phyloP scores from a whole-genome alignment of 2,113 vertebrate genomes.

The Morone chrysops region DNA sequence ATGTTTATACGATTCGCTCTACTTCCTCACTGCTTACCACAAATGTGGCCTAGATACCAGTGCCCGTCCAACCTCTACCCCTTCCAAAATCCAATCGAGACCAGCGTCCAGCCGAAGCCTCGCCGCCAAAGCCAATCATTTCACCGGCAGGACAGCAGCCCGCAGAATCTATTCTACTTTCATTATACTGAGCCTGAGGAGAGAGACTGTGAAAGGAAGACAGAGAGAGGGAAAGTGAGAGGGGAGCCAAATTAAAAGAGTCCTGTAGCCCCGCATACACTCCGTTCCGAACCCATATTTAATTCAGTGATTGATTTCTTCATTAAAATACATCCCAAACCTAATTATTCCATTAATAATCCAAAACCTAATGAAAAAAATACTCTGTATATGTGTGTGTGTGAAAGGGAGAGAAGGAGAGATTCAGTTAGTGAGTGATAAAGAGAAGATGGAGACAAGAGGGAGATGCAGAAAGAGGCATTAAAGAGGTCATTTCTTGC shows the following conservation, averaged over 20 bases:
- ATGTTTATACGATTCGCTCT: constrained; percentile 6
- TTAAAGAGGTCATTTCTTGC: constrained; percentile 12
- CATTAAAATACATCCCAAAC: constrained; percentile 80
- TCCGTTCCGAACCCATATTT: constrained; percentile 67
- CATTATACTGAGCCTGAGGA: constrained; percentile 52
- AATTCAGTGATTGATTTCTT: constrained; percentile 82
- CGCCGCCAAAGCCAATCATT: constrained; percentile 52
- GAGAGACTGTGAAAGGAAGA: constrained; percentile 31
- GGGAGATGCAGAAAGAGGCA: constrained; percentile 5
- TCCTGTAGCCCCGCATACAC: constrained; percentile 55
- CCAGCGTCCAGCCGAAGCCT: not conserved
- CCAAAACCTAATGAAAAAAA: constrained; percentile 69
- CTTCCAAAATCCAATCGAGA: constrained; percentile 41
- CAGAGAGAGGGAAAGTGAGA: not conserved
- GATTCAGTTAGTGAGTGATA: constrained; percentile 39
- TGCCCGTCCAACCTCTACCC: not conserved
- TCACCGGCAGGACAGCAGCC: constrained; percentile 30
- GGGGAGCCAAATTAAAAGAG: constrained; percentile 63
- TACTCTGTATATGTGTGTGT: constrained; percentile 18
- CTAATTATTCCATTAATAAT: constrained; percentile 83
- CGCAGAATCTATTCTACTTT: constrained; percentile 45
- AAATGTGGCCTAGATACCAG: constrained; percentile 38
- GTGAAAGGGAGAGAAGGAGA: not conserved
- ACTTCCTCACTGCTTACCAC: not conserved
- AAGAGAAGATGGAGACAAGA: constrained; percentile 38